Evolutionary conservation across 2,797 vertebrate species (phyloP).

Genomic region (Decapterus maruadsi): DNA sequence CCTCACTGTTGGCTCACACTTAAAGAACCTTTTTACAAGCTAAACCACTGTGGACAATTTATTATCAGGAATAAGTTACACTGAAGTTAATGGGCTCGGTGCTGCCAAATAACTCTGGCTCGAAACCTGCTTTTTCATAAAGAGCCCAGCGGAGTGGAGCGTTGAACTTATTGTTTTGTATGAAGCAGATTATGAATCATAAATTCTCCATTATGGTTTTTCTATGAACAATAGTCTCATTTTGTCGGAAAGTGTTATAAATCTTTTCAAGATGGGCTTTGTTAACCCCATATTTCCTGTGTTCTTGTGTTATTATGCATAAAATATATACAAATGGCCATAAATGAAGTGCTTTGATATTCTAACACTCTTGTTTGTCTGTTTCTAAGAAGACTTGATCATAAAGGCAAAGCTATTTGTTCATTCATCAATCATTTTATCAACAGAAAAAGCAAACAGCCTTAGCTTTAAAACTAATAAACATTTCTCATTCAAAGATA

Average conservation of each 20-base stretch:
- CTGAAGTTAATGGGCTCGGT: slow-evolving; percentile 10
- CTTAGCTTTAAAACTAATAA: too few relatives aligned
- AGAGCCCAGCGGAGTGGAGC: not conserved
- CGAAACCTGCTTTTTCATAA: not conserved
- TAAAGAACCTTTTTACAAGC: slow-evolving; percentile 47
- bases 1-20: slow-evolving; percentile 61
- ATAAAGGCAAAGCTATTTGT: not conserved
- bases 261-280: not conserved
- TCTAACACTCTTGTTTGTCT: not conserved
- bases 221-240: not conserved
- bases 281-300: not conserved
- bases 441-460: not conserved
- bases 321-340: too few relatives aligned
- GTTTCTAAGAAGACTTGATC: not conserved
- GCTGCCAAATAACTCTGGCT: slow-evolving; percentile 18
- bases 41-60: slow-evolving; percentile 47
- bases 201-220: not conserved
- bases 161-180: not conserved
- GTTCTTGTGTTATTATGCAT: not conserved
- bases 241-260: not conserved
- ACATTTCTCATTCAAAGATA: too few relatives aligned
- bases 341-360: not conserved
- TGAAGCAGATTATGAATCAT: not conserved
- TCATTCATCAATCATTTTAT: too few relatives aligned
- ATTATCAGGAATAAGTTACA: slow-evolving; percentile 11